Evolutionary conservation across 2,888 invertebrate genomes (phyloP).

Genomic region (Metallyticus violacea): DNA sequence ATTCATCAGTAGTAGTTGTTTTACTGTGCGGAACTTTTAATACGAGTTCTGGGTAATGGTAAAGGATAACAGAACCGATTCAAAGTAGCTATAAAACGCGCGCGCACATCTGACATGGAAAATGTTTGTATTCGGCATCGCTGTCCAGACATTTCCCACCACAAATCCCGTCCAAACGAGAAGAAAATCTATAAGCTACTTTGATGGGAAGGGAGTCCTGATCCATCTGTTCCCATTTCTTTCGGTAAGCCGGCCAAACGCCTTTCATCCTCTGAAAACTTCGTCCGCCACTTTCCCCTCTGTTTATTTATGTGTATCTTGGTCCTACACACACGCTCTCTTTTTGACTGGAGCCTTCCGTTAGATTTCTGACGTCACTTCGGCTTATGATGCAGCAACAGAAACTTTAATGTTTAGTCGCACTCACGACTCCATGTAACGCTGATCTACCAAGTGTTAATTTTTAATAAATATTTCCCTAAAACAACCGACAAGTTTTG

Average conservation of each 20-base stretch:
- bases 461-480: too few relatives aligned
- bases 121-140: background rate
- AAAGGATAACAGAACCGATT: too few relatives aligned
- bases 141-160: background rate
- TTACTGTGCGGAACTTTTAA: too few relatives aligned
- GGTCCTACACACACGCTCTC: background rate
- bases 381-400: background rate
- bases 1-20: too few relatives aligned
- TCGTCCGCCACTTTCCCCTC: background rate
- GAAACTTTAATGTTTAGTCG: too few relatives aligned
- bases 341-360: background rate
- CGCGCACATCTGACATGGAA: too few relatives aligned
- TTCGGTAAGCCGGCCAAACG: background rate
- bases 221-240: background rate
- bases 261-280: background rate
- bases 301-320: background rate
- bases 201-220: background rate
- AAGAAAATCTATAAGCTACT: slow-evolving; percentile 11
- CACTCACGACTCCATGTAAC: too few relatives aligned
- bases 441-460: too few relatives aligned
- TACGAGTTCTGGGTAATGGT: too few relatives aligned
- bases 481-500: too few relatives aligned
- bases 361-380: background rate
- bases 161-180: background rate
- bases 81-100: too few relatives aligned